These are phyloP conservation scores for Chrysolina oricalcia DNA, from an alignment of 2,888 invertebrate species.

Conservation along the genomic window DNA sequence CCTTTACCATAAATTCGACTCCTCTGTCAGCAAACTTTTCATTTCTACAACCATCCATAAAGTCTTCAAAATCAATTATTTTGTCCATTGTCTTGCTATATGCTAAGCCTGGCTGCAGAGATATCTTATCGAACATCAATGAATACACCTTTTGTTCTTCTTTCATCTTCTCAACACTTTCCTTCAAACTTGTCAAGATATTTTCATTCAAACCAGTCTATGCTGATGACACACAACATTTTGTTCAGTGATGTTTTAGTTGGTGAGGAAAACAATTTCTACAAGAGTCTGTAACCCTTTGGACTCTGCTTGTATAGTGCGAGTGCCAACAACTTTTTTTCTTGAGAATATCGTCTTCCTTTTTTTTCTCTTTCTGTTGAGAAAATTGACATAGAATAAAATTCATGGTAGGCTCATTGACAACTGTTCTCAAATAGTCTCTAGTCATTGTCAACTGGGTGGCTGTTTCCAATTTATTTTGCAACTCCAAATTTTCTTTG, in stretches of 20 bases:
- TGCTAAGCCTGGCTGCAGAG: slow-evolving; percentile 42
- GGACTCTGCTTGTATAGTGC: slow-evolving; percentile 51
- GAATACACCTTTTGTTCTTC: slow-evolving; percentile 37
- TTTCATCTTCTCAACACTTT: slow-evolving; percentile 34
- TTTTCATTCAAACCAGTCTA: slow-evolving; percentile 42
- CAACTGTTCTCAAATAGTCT: too few species aligned
- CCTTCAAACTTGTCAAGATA: slow-evolving; percentile 39
- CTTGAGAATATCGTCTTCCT: slow-evolving; percentile 43
- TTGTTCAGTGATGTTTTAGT: slow-evolving; percentile 45
- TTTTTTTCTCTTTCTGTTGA: slow-evolving; percentile 29
- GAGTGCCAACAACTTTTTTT: slow-evolving; percentile 51
- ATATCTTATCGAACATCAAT: slow-evolving; percentile 52
- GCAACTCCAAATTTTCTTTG: too few species aligned
- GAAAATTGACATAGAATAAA: too few species aligned
- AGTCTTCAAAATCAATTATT: slow-evolving; percentile 38
- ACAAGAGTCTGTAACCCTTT: slow-evolving; percentile 45
- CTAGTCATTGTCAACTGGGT: too few species aligned
- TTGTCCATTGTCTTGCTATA: slow-evolving; percentile 26
- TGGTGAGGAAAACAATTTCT: slow-evolving; percentile 50
- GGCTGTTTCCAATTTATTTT: too few species aligned
- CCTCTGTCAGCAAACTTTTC: too few species aligned
- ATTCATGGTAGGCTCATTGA: too few species aligned
- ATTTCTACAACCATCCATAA: too few species aligned
- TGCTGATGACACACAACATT: slow-evolving; percentile 48
- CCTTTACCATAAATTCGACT: not conserved